Evolutionary conservation across 2,113 vertebrate species (phyloP).

Genomic region (Oryzias javanicus): DNA sequence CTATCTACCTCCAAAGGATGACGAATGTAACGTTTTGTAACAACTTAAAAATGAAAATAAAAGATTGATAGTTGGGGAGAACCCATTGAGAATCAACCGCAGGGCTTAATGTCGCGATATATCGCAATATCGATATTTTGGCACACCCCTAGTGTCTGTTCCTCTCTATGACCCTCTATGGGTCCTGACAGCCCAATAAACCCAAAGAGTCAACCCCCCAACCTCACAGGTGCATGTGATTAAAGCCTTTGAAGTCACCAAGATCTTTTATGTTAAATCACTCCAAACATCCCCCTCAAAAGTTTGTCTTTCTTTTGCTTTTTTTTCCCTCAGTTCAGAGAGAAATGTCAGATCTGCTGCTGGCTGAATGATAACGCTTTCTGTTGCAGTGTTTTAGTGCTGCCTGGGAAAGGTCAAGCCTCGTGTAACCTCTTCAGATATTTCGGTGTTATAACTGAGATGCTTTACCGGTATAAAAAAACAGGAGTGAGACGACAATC

Average conservation of each 20-base stretch:
- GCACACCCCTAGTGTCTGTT: too few species aligned
- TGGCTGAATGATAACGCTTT: conserved; percentile 34
- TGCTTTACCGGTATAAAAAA: conserved; percentile 51
- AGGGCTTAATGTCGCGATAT: too few species aligned
- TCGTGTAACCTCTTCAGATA: conserved; percentile 35
- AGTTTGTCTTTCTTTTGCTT: not conserved
- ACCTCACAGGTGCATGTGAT: too few species aligned
- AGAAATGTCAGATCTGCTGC: conserved; percentile 48
- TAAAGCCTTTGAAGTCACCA: not conserved
- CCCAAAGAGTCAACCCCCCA: too few species aligned
- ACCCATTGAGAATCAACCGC: too few species aligned
- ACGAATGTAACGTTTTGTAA: too few species aligned
- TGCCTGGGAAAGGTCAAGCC: conserved; percentile 49
- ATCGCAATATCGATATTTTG: too few species aligned
- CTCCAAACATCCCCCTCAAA: not conserved
- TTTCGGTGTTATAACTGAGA: conserved; percentile 50
- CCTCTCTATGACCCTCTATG: too few species aligned
- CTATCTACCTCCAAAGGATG: too few species aligned
- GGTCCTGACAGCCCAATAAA: too few species aligned
- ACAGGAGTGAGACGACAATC: conserved; percentile 39
- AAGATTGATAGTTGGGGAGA: too few species aligned
- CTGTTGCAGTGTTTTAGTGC: conserved; percentile 20
- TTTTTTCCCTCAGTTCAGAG: conserved; percentile 5
- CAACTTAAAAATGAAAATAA: too few species aligned
- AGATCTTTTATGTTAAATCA: conserved; percentile 6